Base-by-base conservation (phyloP, 2,113 vertebrate genomes). In the Atlantisia rogersi region DNA sequence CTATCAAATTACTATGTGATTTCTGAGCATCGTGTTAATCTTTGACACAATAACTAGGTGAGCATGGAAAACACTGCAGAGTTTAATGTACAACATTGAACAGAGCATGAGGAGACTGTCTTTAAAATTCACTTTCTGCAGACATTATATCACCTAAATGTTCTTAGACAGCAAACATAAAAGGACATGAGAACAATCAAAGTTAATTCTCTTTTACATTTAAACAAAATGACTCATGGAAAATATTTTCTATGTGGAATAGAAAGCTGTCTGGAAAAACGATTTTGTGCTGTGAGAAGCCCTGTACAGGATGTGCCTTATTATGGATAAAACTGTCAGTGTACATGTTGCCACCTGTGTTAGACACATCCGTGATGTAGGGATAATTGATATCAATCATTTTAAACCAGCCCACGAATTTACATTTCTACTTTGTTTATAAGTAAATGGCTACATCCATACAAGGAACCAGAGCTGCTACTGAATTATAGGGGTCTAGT, bases 111-210 rank as follows among this genome's bases (percentile, higher is more conserved):
- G 44, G 42, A 74, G 11, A 50, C 16, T 78, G 24, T 69, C 80
- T 91, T 88, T 83, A 93, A 88, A 85, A 86, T 92, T 70, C 65
- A 25, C 35, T 94, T 95, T 93, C 69, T 90, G 74, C 31, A 89
- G 81, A 84, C 6, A 2, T 77, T 88, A 1, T 91, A 81, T 84
- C 82, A 86, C 48, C 11, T 52, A 73, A 65, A 58, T 39, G 11
- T 86, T 94, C 92, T 96, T 86, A 88, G 88, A 95, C 73, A 92
- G 83, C 86, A 92, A 96, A 73, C 58, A 40, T 69, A 92, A 89
- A 94, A 78, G 76, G 80, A 78, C 74, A 79, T 0, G 2, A 84
- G 80, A 88, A 93, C 44, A 94, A 92, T 84, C 75, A 58, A 93
- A 92, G 65, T 69, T 84, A 91, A 94, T 76, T 95, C 62, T 81